Conservation (phyloP, 2,797 vertebrate genomes). For the Malurus leucopterus region DNA sequence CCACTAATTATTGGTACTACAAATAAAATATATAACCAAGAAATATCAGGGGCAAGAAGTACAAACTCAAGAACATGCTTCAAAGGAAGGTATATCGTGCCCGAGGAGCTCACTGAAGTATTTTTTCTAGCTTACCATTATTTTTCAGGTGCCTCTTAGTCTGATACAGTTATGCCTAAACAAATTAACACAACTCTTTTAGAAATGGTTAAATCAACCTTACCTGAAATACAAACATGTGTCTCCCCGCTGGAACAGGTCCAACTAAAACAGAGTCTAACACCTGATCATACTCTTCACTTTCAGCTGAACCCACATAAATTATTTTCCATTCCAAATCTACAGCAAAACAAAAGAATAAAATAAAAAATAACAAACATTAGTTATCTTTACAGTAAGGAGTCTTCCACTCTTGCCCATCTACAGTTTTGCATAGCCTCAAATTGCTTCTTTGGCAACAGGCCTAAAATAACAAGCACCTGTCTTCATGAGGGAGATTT, state of each 20-base stretch:
- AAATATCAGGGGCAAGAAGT: neutral
- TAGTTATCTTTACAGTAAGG: neutral
- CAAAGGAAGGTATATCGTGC: neutral
- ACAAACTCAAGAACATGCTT: neutral
- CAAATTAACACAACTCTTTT: neutral
- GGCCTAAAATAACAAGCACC: neutral
- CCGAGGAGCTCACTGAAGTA: neutral
- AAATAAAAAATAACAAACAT: neutral
- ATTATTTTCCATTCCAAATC: slow-evolving; percentile 83
- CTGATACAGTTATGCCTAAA: neutral
- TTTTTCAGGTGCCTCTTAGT: neutral
- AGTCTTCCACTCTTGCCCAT: neutral
- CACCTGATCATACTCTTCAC: slow-evolving; percentile 79
- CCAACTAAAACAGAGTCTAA: slow-evolving; percentile 80
- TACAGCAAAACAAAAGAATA: slow-evolving; percentile 48
- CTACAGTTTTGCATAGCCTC: neutral
- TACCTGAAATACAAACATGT: slow-evolving; percentile 83
- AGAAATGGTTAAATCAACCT: slow-evolving; percentile 40
- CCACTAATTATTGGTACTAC: neutral
- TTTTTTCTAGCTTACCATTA: neutral
- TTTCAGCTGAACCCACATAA: slow-evolving; percentile 80
- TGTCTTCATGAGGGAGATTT: neutral
- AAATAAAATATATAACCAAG: neutral
- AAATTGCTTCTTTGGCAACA: neutral
- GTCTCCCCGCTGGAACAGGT: slow-evolving; percentile 78